Conservation (phyloP, 2,797 vertebrate species). For the Argya squamiceps region DNA sequence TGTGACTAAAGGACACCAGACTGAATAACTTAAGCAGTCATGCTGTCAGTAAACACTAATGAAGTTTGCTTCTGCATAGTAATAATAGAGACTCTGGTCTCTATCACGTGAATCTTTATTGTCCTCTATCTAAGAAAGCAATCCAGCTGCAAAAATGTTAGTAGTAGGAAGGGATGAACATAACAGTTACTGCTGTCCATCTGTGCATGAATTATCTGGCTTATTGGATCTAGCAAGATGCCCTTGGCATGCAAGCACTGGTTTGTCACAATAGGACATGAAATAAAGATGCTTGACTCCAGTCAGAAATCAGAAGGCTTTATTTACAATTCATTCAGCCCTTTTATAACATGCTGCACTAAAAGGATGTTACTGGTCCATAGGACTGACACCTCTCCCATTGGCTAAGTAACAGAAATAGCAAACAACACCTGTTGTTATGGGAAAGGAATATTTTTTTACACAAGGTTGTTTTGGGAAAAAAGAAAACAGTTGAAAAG, state of each 20-base stretch:
- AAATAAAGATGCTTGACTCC: no score
- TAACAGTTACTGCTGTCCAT: background rate
- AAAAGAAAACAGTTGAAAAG: no score
- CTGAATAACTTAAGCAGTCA: background rate
- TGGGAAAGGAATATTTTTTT: no score
- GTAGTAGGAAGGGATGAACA: background rate
- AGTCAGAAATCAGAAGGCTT: no score
- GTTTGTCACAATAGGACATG: background rate
- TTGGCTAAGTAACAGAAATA: no score
- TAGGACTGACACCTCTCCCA: no score
- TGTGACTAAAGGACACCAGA: conserved; percentile 17
- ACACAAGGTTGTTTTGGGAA: no score
- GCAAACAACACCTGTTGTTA: no score
- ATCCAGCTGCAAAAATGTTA: background rate
- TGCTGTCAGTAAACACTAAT: background rate
- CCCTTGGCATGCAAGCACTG: background rate
- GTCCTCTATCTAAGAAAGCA: background rate
- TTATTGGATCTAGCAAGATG: background rate
- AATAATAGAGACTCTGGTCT: background rate
- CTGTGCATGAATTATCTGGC: background rate
- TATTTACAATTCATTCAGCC: no score
- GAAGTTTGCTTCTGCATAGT: background rate
- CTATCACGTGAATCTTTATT: background rate
- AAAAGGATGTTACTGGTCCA: no score
- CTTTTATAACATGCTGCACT: no score